Evolutionary conservation across 2,888 invertebrate genomes (phyloP), one percentile per base, ranked within the genome.

Genomic region (Villa cingulata): DNA sequence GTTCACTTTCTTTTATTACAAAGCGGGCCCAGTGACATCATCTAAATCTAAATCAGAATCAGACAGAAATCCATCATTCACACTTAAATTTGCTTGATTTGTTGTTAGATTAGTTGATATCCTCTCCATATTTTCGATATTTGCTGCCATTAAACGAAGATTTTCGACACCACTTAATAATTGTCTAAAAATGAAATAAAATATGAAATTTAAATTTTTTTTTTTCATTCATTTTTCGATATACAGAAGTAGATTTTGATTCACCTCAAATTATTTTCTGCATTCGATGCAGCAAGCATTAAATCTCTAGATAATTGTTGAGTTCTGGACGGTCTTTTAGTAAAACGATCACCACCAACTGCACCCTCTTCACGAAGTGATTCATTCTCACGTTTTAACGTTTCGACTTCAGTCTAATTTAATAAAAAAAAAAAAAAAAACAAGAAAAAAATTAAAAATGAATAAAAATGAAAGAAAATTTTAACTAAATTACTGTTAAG

Each of bases 141-240:
- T 71, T 37, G 77, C 73, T 18, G 81, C 81, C 64, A 81, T 73
- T 57, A 76, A 71, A 57, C 80, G 70, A 50, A 82, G 67, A 64
- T 80, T 81, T 57, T 78, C 78, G 45, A 81, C 80, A 41, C 81
- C 81, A 50, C 72, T 72, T 57, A 81, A 68, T 52, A 81, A 63
- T 72, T 81, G 80, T 59, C 81, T 81, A 57, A n/a, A 45, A 56
- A 41, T 16, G 50, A 44, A 47, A 45, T 46, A 39, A 7, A 39
- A 19, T 18, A 39, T 17, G 15, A 37, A 43, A 12, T 23, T 16
- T 5, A 44, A 34, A 41, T 29, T 37, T n/a, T n/a, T 14, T 37
- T 41, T 20, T 10, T 17, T 17, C 3, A 43, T 41, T 16, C 5
- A 16, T 18, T 32, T 32, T 34, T 44, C 2, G 36, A 41, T 34